phyloP scores from a whole-genome alignment of 2,888 invertebrate genomes.

The Seira ritae region DNA sequence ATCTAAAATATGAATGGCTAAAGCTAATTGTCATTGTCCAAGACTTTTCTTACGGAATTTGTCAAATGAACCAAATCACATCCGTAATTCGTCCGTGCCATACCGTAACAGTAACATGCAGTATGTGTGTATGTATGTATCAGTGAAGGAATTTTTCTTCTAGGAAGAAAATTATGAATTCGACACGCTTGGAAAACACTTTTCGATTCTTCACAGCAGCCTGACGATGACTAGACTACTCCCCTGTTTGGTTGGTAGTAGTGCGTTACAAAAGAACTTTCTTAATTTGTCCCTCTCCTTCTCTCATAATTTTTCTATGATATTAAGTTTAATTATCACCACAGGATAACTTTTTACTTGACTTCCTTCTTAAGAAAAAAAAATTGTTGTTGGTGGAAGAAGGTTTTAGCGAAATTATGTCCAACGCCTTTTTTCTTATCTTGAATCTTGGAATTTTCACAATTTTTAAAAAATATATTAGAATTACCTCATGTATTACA shows the following conservation, averaged over 20 bases:
- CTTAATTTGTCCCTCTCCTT: background rate
- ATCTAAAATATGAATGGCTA: too few species aligned
- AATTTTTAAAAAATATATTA: too few species aligned
- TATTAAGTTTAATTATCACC: slow-evolving; percentile 13
- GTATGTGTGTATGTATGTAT: too few species aligned
- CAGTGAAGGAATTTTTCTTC: background rate
- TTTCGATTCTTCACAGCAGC: background rate
- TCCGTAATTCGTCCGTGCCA: too few species aligned
- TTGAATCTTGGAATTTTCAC: too few species aligned
- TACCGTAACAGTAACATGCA: too few species aligned
- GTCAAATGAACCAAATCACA: too few species aligned
- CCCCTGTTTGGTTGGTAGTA: background rate
- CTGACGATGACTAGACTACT: too few species aligned
- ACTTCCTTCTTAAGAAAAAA: too few species aligned
- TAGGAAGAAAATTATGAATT: background rate
- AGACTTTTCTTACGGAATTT: too few species aligned
- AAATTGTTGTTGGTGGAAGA: background rate
- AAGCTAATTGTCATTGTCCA: too few species aligned
- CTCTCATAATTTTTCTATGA: background rate
- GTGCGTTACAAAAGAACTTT: background rate
- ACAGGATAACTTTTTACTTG: slow-evolving; percentile 1
- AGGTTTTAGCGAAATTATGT: background rate
- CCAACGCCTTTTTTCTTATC: background rate
- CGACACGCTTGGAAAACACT: background rate
- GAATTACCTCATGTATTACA: background rate